Conservation (phyloP, 2,113 vertebrate species). For the Azemiops feae region DNA sequence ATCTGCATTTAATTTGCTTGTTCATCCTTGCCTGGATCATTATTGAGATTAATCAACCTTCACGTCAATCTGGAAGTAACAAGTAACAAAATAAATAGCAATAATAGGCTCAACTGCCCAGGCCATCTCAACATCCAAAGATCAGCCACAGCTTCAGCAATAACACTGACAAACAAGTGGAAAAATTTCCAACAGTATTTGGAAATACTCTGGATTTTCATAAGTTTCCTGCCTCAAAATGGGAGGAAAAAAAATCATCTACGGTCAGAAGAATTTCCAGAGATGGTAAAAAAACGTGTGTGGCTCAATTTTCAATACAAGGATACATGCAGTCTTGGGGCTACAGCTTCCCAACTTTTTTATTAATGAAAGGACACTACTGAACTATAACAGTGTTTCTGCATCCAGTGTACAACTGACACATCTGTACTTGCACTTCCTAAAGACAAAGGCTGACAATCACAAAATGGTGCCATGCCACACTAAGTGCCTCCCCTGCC, state of each 20-base stretch:
- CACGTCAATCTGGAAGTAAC: neutral
- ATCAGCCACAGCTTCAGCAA: neutral
- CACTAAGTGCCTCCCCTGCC: constrained; percentile 56
- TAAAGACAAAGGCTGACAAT: constrained; percentile 50
- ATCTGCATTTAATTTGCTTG: neutral
- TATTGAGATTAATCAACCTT: neutral
- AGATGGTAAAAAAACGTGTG: neutral
- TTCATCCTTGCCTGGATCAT: neutral
- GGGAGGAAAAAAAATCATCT: neutral
- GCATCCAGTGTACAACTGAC: constrained; percentile 43
- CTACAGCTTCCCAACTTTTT: neutral
- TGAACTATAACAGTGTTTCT: neutral
- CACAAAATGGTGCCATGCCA: constrained; percentile 47
- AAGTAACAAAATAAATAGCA: neutral
- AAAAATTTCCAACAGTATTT: neutral
- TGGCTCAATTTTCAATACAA: neutral
- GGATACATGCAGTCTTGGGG: neutral
- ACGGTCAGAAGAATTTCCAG: neutral
- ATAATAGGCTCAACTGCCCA: neutral
- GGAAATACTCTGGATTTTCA: neutral
- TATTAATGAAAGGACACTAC: neutral
- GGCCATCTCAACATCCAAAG: neutral
- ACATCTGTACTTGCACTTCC: constrained; percentile 43
- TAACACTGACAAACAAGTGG: neutral
- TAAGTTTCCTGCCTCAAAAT: neutral